These are phyloP conservation scores for Thymelicus sylvestris DNA, from an alignment of 2,888 invertebrate species.

Conservation along the genomic window DNA sequence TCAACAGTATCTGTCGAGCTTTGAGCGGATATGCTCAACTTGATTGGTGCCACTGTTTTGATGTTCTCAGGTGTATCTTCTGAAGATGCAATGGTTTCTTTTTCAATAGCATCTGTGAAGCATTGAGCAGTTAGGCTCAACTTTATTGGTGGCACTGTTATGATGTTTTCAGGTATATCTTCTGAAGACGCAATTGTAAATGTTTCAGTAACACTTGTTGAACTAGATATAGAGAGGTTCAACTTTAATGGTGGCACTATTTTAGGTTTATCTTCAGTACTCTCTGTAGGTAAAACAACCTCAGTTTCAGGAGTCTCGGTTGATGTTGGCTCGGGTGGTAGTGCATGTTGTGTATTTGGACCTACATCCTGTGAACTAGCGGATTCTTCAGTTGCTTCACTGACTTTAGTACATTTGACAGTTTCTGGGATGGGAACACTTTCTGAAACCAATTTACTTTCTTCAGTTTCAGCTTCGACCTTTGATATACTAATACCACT, in stretches of 20 bases:
- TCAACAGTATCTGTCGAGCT: not conserved
- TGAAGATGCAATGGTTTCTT: slow-evolving; percentile 14
- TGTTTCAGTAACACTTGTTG: not conserved
- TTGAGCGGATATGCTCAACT: not conserved
- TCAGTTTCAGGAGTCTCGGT: not conserved
- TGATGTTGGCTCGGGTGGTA: slow-evolving; percentile 5
- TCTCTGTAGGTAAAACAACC: not conserved
- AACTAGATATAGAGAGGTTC: slow-evolving; percentile 35
- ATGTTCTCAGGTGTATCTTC: slow-evolving; percentile 10
- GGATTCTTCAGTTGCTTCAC: not conserved
- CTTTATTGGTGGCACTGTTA: slow-evolving; percentile 52
- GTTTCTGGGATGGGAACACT: slow-evolving; percentile 20
- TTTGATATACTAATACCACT: slow-evolving; percentile 50
- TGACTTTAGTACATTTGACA: slow-evolving; percentile 9
- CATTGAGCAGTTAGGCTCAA: slow-evolving; percentile 54
- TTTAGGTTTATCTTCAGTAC: not conserved
- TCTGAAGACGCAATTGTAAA: slow-evolving; percentile 1
- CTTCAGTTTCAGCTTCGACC: slow-evolving; percentile 16
- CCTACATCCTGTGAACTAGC: not conserved
- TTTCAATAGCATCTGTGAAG: slow-evolving; percentile 39
- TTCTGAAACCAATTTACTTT: slow-evolving; percentile 17
- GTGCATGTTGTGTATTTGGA: slow-evolving; percentile 1
- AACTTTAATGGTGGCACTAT: slow-evolving; percentile 55
- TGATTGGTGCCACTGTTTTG: slow-evolving; percentile 33
- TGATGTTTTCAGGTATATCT: not conserved